phyloP scores from a whole-genome alignment of 2,888 invertebrate species.

The Tromatobia lineatoria region DNA sequence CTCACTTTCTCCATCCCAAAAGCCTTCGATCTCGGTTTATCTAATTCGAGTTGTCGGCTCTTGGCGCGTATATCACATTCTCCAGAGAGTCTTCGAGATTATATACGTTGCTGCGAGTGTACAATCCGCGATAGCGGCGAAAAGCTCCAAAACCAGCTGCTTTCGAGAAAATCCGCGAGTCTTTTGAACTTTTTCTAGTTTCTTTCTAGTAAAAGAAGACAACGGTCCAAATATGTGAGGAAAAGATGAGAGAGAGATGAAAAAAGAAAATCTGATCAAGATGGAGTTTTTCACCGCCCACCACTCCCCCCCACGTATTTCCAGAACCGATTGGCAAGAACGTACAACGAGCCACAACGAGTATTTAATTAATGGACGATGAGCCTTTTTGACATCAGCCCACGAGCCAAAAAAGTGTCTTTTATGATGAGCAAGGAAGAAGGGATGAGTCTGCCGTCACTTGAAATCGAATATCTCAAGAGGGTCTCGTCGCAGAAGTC shows the following conservation, averaged over 20 bases:
- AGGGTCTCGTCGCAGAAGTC: slow-evolving; percentile 44
- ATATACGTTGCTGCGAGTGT: slow-evolving; percentile 51
- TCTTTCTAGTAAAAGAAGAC: slow-evolving; percentile 2
- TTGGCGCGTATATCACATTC: slow-evolving; percentile 73
- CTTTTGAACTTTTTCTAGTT: neutral
- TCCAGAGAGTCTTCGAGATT: slow-evolving; percentile 58
- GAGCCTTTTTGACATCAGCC: slow-evolving; percentile 52
- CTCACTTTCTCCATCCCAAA: slow-evolving; percentile 78
- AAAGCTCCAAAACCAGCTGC: slow-evolving; percentile 47
- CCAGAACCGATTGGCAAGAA: slow-evolving; percentile 53
- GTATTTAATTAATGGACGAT: slow-evolving; percentile 55
- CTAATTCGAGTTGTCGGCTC: slow-evolving; percentile 83
- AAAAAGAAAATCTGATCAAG: slow-evolving; percentile 21
- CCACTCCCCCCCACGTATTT: slow-evolving; percentile 11
- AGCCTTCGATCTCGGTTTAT: slow-evolving; percentile 82
- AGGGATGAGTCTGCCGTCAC: slow-evolving; percentile 30
- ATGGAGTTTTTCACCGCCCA: slow-evolving; percentile 36
- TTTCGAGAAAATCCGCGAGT: slow-evolving; percentile 4
- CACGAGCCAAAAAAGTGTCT: slow-evolving; percentile 34
- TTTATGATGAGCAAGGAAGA: slow-evolving; percentile 31
- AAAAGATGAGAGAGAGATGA: neutral
- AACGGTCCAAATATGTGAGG: slow-evolving; percentile 19
- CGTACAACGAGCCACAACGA: slow-evolving; percentile 21
- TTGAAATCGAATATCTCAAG: slow-evolving; percentile 47
- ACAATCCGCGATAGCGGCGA: slow-evolving; percentile 57